Base-by-base conservation (phyloP, 2,888 invertebrate species). In the Cryptosula pallasiana region DNA sequence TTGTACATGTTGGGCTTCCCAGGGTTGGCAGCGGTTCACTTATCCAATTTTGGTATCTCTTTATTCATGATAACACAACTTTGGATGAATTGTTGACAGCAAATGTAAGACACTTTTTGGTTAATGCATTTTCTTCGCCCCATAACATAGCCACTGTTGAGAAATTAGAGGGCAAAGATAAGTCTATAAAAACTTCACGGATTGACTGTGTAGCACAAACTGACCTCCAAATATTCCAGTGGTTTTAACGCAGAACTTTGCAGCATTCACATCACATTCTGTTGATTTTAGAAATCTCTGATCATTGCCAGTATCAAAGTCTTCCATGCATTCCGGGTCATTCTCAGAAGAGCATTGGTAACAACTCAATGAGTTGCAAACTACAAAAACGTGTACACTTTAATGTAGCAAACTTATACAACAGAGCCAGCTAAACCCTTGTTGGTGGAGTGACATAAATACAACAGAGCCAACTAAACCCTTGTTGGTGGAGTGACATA, bases 331-430 rank as follows among this genome's bases (percentile, higher is more conserved):
- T 73, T 83, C 83, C 71, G 78, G 76, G 75, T 84, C 87, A 73
- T 89, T 90, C 55, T 91, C 92, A 55, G 95, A 94, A 78, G 90
- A 90, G 86, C 96, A 96, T 81, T 92, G 92, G 86, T 90, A 93
- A 86, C 93, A 94, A 78, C 89, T 87, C 80, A 95, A 90, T 75
- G 89, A 88, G 79, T 72, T 58, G 35, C 73, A 79, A 2, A 36
- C 70, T 70, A 29, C n/a, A n/a, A n/a, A n/a, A n/a, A n/a, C n/a
- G n/a, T n/a, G n/a, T n/a, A n/a, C n/a, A n/a, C n/a, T n/a, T n/a
- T n/a, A n/a, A n/a, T n/a, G n/a, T n/a, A n/a, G n/a, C n/a, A n/a
- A n/a, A n/a, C n/a, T n/a, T n/a, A n/a, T n/a, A n/a, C n/a, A n/a
- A n/a, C n/a, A n/a, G n/a, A n/a, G n/a, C n/a, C n/a, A n/a, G n/a